Base-by-base conservation (phyloP, 2,888 invertebrate genomes). In the Amblyjoppa fuscipennis region DNA sequence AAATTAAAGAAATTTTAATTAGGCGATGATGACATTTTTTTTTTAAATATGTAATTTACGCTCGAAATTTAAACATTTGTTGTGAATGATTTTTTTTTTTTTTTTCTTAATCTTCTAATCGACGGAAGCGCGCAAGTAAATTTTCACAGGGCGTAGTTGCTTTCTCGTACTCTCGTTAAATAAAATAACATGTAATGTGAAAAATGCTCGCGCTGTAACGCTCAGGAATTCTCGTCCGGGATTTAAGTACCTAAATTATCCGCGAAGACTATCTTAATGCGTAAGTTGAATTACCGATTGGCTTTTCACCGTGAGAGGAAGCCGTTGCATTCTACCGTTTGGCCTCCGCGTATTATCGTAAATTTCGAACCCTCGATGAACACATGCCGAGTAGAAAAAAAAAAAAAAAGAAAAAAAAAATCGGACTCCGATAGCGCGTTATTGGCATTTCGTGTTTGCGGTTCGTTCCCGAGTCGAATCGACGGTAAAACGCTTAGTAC, bases 381-480 rank as follows among this genome's bases (percentile, higher is more conserved):
- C 59, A 66, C 59, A 66, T 31, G 25, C 31, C n/a, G 53, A 53
- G 20, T 6, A 20, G n/a, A 53, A 5, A 20, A 53, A 56, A 56
- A 56, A 6, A 20, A 20, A 20, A 20, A 20, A 20, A 20, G 20
- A 20, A 20, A 20, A 20, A 20, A 20, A 20, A 20, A 20, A 20
- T 20, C 5, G 7, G 56, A 25, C 2, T 56, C 11, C 11, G 11
- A 28, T 59, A 25, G 56, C 56, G 56, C 11, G 20, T 59, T 59
- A 25, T 59, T 59, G 59, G 59, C 59, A 59, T 59, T 68, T 38
- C 53, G 25, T 66, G 38, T 64, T 71, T 20, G 51, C 74, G 49
- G 31, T 59, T 59, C 59, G 59, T 59, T 59, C 11, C 11, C 25
- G 59, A 25, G 28, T 25, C 59, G 59, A 11, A 25, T 25, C 59